Base-by-base conservation (phyloP, 2,113 vertebrate genomes). In the Hippolais icterina region DNA sequence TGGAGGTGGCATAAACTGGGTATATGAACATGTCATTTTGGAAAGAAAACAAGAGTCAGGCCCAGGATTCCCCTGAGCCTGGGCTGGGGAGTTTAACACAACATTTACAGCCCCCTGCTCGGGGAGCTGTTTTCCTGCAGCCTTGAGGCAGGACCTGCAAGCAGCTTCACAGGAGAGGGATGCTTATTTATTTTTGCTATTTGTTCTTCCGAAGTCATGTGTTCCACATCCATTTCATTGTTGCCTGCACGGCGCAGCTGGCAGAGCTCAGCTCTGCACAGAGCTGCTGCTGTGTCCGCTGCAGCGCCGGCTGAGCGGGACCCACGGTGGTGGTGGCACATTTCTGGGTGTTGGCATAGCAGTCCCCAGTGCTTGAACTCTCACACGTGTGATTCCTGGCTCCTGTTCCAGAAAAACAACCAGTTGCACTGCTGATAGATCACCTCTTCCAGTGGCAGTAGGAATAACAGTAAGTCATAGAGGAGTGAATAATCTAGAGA, bases 161-260 rank as follows among this genome's bases (percentile, higher is more conserved):
- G 79, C 71, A 78, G 88, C 90, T 60, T 90, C 86, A 76, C 46
- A 54, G 92, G 72, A 77, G 64, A 84, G 61, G 83, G 76, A 59
- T 1, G 31, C 47, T 78, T 94, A 41, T 89, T 95, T 96, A 75
- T 96, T 94, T 92, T 93, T 92, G 60, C 86, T 90, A 29, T 94
- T 94, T 94, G 77, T 89, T 96, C 60, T 92, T 75, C 76, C 46
- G 57, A 68, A 89, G 69, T 93, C 90, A 92, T 78, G 76, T 91
- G 88, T 44, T 78, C 65, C n/a, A 61, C 92, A 90, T 89, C 88
- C 90, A 95, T 96, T 92, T 96, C 72, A 84, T 22, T 50, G 65
- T 78, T 84, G 80, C 80, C 90, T 95, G 69, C 77, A 41, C 46
- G 9, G 69, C 0, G 2, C 91, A 76, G 87, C 61, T 82, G 81